phyloP scores from a whole-genome alignment of 2,888 invertebrate genomes.

The Heteromyza rotundicornis region DNA sequence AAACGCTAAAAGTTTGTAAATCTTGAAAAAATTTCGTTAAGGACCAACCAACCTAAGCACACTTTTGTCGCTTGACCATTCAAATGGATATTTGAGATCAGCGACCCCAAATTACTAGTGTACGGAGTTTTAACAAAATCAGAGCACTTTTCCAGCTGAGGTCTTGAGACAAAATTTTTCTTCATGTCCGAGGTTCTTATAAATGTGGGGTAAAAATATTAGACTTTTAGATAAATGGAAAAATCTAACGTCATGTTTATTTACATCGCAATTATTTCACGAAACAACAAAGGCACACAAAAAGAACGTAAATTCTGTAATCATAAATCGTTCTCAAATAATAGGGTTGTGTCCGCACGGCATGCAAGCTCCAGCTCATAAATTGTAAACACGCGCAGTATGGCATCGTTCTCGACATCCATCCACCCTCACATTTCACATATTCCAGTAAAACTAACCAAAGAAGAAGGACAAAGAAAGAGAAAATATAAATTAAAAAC shows the following conservation, averaged over 20 bases:
- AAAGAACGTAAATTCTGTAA: not conserved
- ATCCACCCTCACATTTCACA: not conserved
- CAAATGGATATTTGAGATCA: too few species aligned
- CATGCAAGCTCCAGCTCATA: not conserved
- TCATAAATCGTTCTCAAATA: conserved; percentile 2
- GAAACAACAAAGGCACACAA: conserved; percentile 6
- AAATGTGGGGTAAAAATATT: too few species aligned
- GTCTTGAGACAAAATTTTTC: not conserved
- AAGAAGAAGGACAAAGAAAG: not conserved
- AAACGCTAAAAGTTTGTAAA: too few species aligned
- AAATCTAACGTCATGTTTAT: too few species aligned
- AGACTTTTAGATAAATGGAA: too few species aligned
- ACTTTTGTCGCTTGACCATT: too few species aligned
- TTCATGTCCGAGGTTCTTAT: too few species aligned
- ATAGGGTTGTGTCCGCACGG: not conserved
- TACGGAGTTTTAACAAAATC: too few species aligned
- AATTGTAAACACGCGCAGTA: not conserved
- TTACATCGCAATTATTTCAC: conserved; percentile 21
- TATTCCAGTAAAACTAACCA: not conserved
- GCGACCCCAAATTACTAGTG: too few species aligned
- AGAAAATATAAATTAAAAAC: not conserved
- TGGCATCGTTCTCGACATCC: not conserved
- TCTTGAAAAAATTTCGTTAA: too few species aligned
- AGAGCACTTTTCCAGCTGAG: conserved; percentile 4
- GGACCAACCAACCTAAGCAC: too few species aligned